Conservation (phyloP, 2,888 invertebrate species). For the Embidobia sp. region DNA sequence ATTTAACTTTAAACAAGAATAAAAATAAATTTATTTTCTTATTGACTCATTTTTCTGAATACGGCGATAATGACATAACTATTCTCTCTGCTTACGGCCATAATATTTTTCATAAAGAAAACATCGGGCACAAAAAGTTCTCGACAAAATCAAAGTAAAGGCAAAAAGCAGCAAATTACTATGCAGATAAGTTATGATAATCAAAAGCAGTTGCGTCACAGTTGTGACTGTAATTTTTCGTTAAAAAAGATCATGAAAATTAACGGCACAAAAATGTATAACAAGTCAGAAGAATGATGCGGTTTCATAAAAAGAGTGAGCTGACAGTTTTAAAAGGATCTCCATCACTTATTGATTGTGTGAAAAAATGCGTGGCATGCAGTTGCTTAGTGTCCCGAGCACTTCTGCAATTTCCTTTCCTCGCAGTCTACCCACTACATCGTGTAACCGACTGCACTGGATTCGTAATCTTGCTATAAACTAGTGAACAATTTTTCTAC, state of each 20-base stretch:
- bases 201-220: constrained; percentile 6
- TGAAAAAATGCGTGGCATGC: constrained; percentile 45
- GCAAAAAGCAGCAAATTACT: neutral
- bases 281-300: constrained; percentile 14
- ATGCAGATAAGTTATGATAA: constrained; percentile 8
- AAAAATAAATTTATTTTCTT: too few species aligned
- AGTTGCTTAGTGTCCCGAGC: constrained; percentile 23
- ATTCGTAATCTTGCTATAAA: constrained; percentile 11
- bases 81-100: too few species aligned
- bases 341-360: constrained; percentile 45
- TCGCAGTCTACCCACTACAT: constrained; percentile 3
- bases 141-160: neutral
- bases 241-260: constrained; percentile 12
- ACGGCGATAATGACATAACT: too few species aligned
- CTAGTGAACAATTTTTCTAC: constrained; percentile 1
- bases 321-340: constrained; percentile 15
- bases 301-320: constrained; percentile 25
- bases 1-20: too few species aligned
- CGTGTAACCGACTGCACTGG: constrained; percentile 11
- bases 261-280: constrained; percentile 13
- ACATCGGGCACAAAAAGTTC: too few species aligned
- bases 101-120: too few species aligned
- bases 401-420: constrained; percentile 40
- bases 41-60: too few species aligned
- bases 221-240: neutral